A percentile compares a stretch with the other conserved stretches of the same genome.
Evolutionary conservation across 2,113 vertebrate species (phyloP).

Genomic region (Sialia sialis): DNA sequence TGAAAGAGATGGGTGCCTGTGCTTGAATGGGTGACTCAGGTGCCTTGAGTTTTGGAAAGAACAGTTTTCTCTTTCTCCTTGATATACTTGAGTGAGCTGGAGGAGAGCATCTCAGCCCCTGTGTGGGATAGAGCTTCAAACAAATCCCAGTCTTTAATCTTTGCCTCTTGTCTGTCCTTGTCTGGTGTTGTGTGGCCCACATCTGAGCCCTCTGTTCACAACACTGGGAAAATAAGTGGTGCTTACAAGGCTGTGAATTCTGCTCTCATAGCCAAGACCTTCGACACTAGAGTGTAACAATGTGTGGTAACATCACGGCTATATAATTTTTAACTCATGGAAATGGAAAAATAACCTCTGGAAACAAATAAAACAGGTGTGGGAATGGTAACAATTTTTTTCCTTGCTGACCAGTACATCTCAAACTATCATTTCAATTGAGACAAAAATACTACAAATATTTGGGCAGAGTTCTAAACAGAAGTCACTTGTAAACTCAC

Average conservation of each 20-base stretch:
- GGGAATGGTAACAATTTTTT: background rate
- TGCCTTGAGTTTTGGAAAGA: background rate
- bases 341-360: background rate
- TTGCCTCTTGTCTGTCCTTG: background rate
- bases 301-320: background rate
- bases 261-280: background rate
- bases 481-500: background rate
- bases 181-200: background rate
- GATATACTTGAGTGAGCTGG: accelerated
- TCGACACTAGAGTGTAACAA: background rate
- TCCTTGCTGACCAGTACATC: background rate
- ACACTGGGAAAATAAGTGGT: background rate
- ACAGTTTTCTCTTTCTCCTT: background rate
- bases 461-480: background rate
- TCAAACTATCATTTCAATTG: background rate
- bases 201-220: background rate
- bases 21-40: background rate
- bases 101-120: background rate
- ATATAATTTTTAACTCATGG: background rate
- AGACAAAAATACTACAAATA: background rate
- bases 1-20: accelerated
- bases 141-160: background rate
- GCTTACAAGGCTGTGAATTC: background rate
- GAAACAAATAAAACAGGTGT: background rate
- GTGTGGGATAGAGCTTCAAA: background rate